phyloP scores from a whole-genome alignment of 2,888 invertebrate genomes.

The Dasysyrphus tricinctus region DNA sequence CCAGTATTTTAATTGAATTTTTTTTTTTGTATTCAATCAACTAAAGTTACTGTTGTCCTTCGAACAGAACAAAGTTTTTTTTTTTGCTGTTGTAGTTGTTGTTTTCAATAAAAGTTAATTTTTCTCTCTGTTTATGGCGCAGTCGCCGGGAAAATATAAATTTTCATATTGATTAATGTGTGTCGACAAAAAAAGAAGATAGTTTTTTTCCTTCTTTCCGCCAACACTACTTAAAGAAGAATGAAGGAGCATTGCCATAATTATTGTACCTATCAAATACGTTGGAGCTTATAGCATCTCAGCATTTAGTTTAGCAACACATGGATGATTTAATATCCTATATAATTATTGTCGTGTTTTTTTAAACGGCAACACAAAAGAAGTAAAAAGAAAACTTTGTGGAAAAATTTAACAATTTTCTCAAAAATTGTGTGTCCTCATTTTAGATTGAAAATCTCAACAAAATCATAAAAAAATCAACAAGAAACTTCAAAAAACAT shows the following conservation, averaged over 20 bases:
- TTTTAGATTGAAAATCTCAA: constrained; percentile 1
- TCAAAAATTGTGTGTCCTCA: neutral
- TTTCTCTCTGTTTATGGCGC: neutral
- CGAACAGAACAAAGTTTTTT: neutral
- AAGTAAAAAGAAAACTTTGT: neutral
- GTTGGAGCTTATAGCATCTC: neutral
- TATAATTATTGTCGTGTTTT: neutral
- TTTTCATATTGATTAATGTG: constrained; percentile 28
- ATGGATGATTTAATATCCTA: neutral
- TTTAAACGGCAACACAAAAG: neutral
- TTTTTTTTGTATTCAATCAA: neutral
- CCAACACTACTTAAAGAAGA: neutral
- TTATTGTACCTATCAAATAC: constrained; percentile 8
- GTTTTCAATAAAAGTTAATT: neutral
- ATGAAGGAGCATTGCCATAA: neutral
- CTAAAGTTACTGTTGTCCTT: neutral
- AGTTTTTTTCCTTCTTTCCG: neutral
- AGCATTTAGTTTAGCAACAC: neutral
- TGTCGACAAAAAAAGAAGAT: constrained; percentile 11
- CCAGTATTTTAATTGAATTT: neutral
- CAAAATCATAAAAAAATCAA: neutral
- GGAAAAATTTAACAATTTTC: neutral
- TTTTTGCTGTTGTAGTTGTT: neutral
- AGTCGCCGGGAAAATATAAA: neutral
- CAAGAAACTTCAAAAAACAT: neutral